Evolutionary conservation across 2,797 vertebrate species (phyloP), one percentile per base, ranked within the genome.

Genomic region (Channa striata): DNA sequence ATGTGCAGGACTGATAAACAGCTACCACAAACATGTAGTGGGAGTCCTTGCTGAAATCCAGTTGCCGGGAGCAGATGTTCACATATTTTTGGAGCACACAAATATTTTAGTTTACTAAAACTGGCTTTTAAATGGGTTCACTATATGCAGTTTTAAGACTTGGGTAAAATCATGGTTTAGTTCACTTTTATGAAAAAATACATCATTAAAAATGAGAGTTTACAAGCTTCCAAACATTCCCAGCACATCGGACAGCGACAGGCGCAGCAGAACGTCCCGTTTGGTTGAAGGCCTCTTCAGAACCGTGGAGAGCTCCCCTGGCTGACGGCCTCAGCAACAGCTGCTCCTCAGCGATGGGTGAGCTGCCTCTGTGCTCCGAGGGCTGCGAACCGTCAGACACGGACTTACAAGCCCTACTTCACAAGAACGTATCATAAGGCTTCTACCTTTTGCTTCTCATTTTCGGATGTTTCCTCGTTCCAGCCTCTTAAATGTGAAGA

Each of bases 291-390:
- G 34, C 54, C 12, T 59, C 58, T 63, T 81, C 80, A 90, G 84
- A 12, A 88, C 89, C 83, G 66, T 0, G 80, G 86, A 82, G 61
- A 91, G 84, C 60, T 86, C 78, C 61, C 1, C 1, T 58, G 25
- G 37, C 53, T 37, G 14, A 2, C 65, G 40, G 42, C 51, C 33
- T 64, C 47, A 21, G 47, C 25, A 52, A 6, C 67, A 75, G 75
- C 73, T 73, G 84, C 68, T 80, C 43, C 59, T 72, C 60, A 39
- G 66, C 11, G 34, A 39, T 68, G 59, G 13, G 8, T 21, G 11
- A 20, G 56, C 36, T 37, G 53, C 19, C 33, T 68, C 13, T 10
- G 7, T 59, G 48, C 60, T 78, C 70, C 59, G 40, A 58, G 37
- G 54, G 33, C 39, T 75, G 61, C 70, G 11, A 49, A 72, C 36